Evolutionary conservation across 2,797 vertebrate genomes (phyloP), one percentile per base, ranked within the genome.

Genomic region (Enteromius treurensis): DNA sequence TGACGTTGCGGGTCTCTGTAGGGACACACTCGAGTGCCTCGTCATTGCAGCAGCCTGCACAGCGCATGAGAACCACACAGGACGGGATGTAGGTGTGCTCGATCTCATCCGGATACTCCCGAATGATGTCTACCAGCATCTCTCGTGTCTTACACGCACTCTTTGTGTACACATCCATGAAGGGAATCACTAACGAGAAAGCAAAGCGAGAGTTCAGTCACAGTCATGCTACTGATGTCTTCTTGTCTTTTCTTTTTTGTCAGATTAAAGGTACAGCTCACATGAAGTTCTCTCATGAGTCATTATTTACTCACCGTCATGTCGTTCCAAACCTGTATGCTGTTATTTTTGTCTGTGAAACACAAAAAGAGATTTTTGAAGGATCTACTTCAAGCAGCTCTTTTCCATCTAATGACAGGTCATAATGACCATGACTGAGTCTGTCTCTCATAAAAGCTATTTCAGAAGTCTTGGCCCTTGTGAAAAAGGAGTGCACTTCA

Each of bases 21-120:
- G 97, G 95, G 40, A 97, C 95, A 23, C 97, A 99, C 92, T 98
- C 97, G 78, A 96, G 89, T 0, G 94, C 92, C 87, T 99, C 97
- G 2, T 99, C 97, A 0, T 87, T 95, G 90, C 97, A 99, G 93
- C 96, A 99, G 85, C 97, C 97, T 0, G 94, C 96, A 29, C 97
- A 99, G 86, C 97, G 95, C 86, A 93, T 94, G 80, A 99, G 92
- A 81, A 95, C 95, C 79, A 99, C 97, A 3, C 96, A 98, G 86
- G 97, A 96, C 0, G 97, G 97, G 91, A 95, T 93, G 90, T 96
- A 98, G 51, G 92, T 96, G 90, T 95, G 95, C 83, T 97, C 97
- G 0, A 96, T 96, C 81, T 97, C 96, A 15, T 96, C 96, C 0
- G 97, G 96, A 79, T 98, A 97, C 90, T 98, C 97, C 86, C 95